Evolutionary conservation across 37 sponge, comb jelly and placozoan species (phyloP).

Genomic region (Diacarnus erythraeanus): DNA sequence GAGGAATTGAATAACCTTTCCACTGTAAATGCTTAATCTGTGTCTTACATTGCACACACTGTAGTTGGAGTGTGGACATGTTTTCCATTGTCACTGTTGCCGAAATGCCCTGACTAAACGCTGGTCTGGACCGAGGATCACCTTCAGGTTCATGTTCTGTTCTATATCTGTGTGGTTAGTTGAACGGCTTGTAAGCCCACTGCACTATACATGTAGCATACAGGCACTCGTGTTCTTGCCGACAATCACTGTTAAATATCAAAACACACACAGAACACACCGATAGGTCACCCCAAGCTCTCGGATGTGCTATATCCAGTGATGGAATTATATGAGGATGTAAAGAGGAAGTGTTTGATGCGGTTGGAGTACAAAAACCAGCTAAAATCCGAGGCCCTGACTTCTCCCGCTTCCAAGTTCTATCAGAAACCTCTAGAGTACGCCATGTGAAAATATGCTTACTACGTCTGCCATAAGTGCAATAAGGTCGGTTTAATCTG

Average conservation of each 20-base stretch:
- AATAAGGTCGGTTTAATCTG: constrained; percentile 64
- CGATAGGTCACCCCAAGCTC: constrained; percentile 75
- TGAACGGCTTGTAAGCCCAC: too few species aligned
- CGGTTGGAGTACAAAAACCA: constrained; percentile 94
- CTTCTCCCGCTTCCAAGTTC: constrained; percentile 77
- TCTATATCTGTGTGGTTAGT: constrained; percentile 91
- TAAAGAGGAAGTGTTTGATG: constrained; percentile 85
- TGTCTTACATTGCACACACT: background rate
- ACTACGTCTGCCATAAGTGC: constrained; percentile 98
- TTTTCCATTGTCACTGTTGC: constrained; percentile 94
- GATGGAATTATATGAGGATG: constrained; percentile 79
- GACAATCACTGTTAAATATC: background rate
- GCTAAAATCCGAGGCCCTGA: constrained; percentile 82
- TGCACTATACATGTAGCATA: background rate
- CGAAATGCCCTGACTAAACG: constrained; percentile 70
- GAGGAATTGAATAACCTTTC: too few species aligned
- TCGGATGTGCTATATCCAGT: constrained; percentile 74
- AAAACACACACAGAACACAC: constrained; percentile 67
- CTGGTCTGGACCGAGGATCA: constrained; percentile 95
- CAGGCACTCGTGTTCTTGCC: background rate
- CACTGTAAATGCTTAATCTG: too few species aligned
- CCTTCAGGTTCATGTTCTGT: constrained; percentile 97
- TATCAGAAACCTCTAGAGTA: constrained; percentile 92
- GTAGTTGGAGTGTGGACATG: constrained; percentile 94
- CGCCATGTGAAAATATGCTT: constrained; percentile 92